Conservation (phyloP, 2,888 invertebrate species). For the Congeria kusceri region DNA sequence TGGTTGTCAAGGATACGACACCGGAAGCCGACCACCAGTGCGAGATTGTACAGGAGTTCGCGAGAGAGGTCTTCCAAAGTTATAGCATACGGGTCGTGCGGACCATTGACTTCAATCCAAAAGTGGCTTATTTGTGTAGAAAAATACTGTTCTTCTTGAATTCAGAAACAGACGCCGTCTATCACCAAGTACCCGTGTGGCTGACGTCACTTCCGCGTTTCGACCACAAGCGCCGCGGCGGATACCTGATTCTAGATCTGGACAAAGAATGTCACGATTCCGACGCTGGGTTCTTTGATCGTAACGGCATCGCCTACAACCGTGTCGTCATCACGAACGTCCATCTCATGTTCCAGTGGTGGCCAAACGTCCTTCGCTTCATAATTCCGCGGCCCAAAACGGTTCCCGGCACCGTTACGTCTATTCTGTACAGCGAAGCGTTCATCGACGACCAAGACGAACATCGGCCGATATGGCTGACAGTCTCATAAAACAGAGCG, state of each 20-base stretch:
- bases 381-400: not conserved
- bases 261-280: not conserved
- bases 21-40: not conserved
- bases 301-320: not conserved
- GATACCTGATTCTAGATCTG: not conserved
- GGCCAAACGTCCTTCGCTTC: not conserved
- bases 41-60: not conserved
- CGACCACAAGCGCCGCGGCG: not conserved
- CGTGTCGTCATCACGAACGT: not conserved
- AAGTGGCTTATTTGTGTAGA: not conserved
- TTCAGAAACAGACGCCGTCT: not conserved
- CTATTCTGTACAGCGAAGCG: not conserved
- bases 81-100: not conserved
- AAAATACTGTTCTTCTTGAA: slow-evolving; percentile 1
- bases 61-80: not conserved
- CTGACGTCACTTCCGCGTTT: slow-evolving; percentile 2
- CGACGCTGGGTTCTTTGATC: not conserved
- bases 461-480: not conserved
- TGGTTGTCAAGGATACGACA: not conserved
- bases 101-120: not conserved
- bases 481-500: not conserved
- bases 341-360: not conserved
- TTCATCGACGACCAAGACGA: not conserved
- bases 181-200: not conserved
- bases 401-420: not conserved